Conservation (phyloP, 2,888 invertebrate genomes). For the Rhamnusium bicolor region DNA sequence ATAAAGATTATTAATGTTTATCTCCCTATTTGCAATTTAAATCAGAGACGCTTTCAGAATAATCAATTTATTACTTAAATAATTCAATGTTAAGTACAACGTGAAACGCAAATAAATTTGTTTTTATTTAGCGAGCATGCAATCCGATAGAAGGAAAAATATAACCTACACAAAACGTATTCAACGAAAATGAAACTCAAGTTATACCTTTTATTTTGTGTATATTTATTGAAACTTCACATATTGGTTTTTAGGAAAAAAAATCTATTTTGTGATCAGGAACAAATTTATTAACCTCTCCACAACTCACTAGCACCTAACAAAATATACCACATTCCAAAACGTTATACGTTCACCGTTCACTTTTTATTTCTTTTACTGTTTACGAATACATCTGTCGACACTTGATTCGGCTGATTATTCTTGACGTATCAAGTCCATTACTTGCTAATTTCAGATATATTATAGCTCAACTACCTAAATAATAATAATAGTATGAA, state of each 20-base stretch:
- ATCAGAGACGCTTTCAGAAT: constrained; percentile 31
- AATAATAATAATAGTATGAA: background rate
- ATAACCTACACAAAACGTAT: constrained; percentile 35
- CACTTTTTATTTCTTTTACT: no score
- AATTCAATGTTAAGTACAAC: constrained; percentile 46
- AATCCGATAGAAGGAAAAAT: constrained; percentile 43
- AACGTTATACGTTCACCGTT: background rate
- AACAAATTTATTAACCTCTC: background rate
- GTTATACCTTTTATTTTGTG: background rate
- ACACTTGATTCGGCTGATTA: background rate
- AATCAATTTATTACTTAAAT: constrained; percentile 46
- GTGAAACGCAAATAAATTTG: constrained; percentile 57
- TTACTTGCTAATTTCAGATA: background rate
- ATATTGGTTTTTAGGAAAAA: constrained; percentile 8
- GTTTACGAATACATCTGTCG: background rate
- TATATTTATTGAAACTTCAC: constrained; percentile 1
- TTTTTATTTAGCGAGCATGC: constrained; percentile 46
- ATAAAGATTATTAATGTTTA: constrained; percentile 37
- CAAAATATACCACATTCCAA: background rate
- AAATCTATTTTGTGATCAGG: background rate
- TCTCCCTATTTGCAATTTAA: constrained; percentile 37
- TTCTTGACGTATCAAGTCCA: no score
- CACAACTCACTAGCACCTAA: background rate
- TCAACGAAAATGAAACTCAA: background rate
- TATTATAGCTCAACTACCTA: background rate